These are phyloP conservation scores for Carduelis carduelis DNA, from an alignment of 2,797 vertebrate species.

Conservation along the genomic window DNA sequence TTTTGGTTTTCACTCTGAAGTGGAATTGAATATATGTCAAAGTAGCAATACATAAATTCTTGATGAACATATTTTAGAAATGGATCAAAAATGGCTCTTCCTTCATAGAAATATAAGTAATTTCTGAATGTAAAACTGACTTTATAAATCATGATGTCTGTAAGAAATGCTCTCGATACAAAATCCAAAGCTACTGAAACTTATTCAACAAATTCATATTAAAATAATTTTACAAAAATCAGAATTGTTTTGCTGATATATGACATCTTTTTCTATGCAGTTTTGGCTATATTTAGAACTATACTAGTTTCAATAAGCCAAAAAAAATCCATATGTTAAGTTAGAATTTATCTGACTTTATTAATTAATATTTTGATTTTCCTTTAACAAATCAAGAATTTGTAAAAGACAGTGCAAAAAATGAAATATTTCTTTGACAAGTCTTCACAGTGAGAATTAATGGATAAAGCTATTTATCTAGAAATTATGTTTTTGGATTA, in stretches of 20 bases:
- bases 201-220: background rate
- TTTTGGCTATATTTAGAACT: background rate
- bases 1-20: background rate
- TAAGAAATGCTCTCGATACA: background rate
- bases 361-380: background rate
- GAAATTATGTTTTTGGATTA: background rate
- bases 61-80: background rate
- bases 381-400: background rate
- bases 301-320: background rate
- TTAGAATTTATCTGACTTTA: background rate
- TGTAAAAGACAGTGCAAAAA: background rate
- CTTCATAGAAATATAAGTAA: background rate
- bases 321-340: background rate
- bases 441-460: background rate
- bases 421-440: background rate
- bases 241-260: background rate
- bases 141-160: accelerated
- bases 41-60: background rate
- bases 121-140: background rate
- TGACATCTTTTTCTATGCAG: background rate
- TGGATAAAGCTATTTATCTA: background rate
- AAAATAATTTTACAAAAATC: background rate
- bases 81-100: background rate
- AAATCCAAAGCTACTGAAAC: background rate
- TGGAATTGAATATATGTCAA: background rate